phyloP scores from a whole-genome alignment of 2,888 invertebrate genomes.

The Cylloceria caligata region DNA sequence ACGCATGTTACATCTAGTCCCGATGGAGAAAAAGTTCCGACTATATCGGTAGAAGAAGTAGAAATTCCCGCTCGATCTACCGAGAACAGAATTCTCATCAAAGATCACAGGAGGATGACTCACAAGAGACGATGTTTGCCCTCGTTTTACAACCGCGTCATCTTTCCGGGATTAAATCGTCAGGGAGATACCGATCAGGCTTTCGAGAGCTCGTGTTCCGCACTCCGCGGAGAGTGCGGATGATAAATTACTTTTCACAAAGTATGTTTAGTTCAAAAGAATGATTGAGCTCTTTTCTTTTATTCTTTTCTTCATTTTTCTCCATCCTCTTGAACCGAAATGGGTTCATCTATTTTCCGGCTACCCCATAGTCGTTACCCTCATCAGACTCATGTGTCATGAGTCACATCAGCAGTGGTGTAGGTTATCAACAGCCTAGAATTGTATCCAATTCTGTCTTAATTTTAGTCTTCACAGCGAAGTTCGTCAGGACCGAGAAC shows the following conservation, averaged over 20 bases:
- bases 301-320: not conserved
- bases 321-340: not conserved
- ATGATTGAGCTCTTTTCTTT: slow-evolving; percentile 50
- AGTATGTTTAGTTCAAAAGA: slow-evolving; percentile 42
- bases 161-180: slow-evolving; percentile 53
- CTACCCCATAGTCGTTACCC: slow-evolving; percentile 11
- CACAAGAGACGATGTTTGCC: slow-evolving; percentile 45
- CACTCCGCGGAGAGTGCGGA: slow-evolving; percentile 19
- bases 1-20: slow-evolving; percentile 13
- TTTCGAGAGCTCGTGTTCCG: slow-evolving; percentile 30
- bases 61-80: slow-evolving; percentile 42
- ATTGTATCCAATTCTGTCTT: slow-evolving; percentile 44
- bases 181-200: slow-evolving; percentile 39
- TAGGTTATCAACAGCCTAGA: slow-evolving; percentile 8
- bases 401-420: slow-evolving; percentile 9
- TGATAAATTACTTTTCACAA: slow-evolving; percentile 58
- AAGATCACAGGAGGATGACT: slow-evolving; percentile 52
- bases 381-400: slow-evolving; percentile 29
- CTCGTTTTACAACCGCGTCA: slow-evolving; percentile 45
- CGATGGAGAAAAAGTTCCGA: slow-evolving; percentile 52
- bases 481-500: slow-evolving; percentile 14
- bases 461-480: slow-evolving; percentile 3
- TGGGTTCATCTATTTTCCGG: not conserved
- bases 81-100: slow-evolving; percentile 56
- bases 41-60: slow-evolving; percentile 23